Conservation (phyloP, 2,113 vertebrate genomes). For the Mola mola region DNA sequence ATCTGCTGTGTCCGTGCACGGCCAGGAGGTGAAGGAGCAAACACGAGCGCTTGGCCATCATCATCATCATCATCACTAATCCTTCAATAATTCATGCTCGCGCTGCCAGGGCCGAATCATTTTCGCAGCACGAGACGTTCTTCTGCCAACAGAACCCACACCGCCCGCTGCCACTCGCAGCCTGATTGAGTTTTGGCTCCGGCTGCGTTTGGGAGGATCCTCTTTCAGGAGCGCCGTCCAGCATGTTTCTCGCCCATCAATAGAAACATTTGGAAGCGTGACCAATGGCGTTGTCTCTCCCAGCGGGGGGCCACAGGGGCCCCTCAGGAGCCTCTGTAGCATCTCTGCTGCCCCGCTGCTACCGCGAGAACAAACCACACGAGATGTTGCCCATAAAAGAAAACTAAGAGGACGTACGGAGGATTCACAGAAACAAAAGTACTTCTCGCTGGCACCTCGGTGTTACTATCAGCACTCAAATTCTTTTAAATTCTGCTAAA, state of each 20-base stretch:
- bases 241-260: constrained; percentile 54
- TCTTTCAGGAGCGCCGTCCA: constrained; percentile 37
- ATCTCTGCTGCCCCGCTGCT: constrained; percentile 30
- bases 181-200: constrained; percentile 49
- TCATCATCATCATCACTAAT: constrained; percentile 1
- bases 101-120: not conserved
- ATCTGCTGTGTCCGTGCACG: not conserved
- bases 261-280: constrained; percentile 60
- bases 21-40: not conserved
- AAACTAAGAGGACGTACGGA: too few relatives aligned
- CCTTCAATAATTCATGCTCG: constrained; percentile 40
- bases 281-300: constrained; percentile 51
- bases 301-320: constrained; percentile 30
- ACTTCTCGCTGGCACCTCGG: too few relatives aligned
- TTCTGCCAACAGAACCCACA: constrained; percentile 19
- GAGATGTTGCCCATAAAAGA: constrained; percentile 19
- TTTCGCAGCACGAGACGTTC: not conserved
- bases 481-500: too few relatives aligned
- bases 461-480: too few relatives aligned
- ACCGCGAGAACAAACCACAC: constrained; percentile 42
- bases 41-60: not conserved
- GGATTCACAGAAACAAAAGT: too few relatives aligned
- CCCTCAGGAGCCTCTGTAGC: constrained; percentile 14
- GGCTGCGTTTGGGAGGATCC: constrained; percentile 28
- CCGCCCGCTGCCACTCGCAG: not conserved